These are phyloP conservation scores for Paracanthobrama guichenoti DNA, from an alignment of 2,113 vertebrate species.

Conservation along the genomic window DNA sequence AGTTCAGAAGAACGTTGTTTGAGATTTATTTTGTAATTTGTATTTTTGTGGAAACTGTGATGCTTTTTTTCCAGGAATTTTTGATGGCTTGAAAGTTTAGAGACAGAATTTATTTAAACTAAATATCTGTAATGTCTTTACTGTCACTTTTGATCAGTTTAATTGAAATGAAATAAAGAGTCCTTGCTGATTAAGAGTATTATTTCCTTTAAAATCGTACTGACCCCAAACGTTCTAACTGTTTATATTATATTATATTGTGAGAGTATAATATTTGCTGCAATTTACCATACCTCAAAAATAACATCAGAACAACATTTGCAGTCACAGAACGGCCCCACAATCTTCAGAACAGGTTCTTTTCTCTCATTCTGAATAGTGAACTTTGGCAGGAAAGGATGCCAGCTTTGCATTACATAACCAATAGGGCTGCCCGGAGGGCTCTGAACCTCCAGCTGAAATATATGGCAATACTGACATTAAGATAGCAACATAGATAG, in stretches of 20 bases:
- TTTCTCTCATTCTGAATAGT: conserved; percentile 76
- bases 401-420: conserved; percentile 81
- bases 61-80: background rate
- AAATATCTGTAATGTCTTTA: background rate
- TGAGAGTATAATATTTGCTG: background rate
- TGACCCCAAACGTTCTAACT: too few relatives aligned
- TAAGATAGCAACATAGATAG: background rate
- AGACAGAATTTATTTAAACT: background rate
- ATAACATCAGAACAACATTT: conserved; percentile 77
- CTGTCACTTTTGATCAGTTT: background rate
- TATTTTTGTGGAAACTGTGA: background rate
- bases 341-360: conserved; percentile 74
- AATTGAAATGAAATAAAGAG: too few relatives aligned
- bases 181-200: background rate
- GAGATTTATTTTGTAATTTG: background rate
- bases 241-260: background rate
- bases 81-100: background rate
- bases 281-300: conserved; percentile 75
- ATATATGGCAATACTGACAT: conserved; percentile 16
- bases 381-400: conserved; percentile 79
- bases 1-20: too few relatives aligned
- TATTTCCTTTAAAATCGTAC: too few relatives aligned
- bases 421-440: conserved; percentile 80
- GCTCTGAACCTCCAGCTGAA: conserved; percentile 79
- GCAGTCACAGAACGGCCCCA: conserved; percentile 74